Evolutionary conservation across 2,888 invertebrate species (phyloP).

Genomic region (Chalcosyrphus nemorum): DNA sequence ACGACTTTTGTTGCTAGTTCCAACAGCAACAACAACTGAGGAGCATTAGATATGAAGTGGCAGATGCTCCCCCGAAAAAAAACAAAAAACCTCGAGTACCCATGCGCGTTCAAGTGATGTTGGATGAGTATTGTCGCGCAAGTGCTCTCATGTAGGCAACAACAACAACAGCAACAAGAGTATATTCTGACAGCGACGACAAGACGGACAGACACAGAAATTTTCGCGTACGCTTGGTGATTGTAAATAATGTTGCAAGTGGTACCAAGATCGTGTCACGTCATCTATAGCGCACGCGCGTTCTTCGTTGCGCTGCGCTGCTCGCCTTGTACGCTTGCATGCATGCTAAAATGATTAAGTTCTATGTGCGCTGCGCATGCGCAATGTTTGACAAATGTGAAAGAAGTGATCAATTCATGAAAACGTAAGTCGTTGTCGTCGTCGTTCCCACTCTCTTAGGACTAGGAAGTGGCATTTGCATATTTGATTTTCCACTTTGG

Average conservation of each 20-base stretch:
- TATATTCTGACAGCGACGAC: conserved; percentile 34
- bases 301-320: no score
- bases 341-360: conserved; percentile 60
- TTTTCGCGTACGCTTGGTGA: conserved; percentile 32
- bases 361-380: conserved; percentile 50
- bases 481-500: conserved; percentile 71
- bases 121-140: conserved; percentile 53
- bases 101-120: conserved; percentile 24
- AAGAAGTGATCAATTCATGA: conserved; percentile 58
- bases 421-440: conserved; percentile 47
- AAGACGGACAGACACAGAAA: conserved; percentile 41
- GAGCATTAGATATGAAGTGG: conserved; percentile 41
- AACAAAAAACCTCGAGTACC: conserved; percentile 16
- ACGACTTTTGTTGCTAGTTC: conserved; percentile 7
- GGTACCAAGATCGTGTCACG: conserved; percentile 60
- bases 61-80: conserved; percentile 11
- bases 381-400: conserved; percentile 55
- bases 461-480: conserved; percentile 69
- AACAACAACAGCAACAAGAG: conserved; percentile 29
- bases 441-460: conserved; percentile 34
- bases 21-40: neutral
- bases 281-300: conserved; percentile 42
- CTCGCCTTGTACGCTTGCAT: conserved; percentile 22
- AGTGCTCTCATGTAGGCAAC: neutral
- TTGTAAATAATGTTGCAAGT: conserved; percentile 59